Evolutionary conservation across 2,888 invertebrate species (phyloP).

Genomic region (Diarsia brunnea): DNA sequence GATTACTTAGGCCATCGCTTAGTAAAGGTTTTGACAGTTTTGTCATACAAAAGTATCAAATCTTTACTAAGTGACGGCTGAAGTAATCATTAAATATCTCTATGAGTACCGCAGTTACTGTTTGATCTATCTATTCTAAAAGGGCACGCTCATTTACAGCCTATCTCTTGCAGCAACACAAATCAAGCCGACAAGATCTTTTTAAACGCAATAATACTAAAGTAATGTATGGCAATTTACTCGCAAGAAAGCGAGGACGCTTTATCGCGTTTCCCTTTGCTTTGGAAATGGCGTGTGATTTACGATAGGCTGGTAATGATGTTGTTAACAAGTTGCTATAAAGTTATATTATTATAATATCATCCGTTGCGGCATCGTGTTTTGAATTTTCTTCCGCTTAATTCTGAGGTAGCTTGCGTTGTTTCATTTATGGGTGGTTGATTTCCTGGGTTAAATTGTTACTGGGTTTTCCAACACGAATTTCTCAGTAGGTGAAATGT

Average conservation of each 20-base stretch:
- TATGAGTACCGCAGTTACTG: too few relatives aligned
- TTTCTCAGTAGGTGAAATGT: too few relatives aligned
- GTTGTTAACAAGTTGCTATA: constrained; percentile 68
- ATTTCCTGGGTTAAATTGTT: too few relatives aligned
- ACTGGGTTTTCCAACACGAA: too few relatives aligned
- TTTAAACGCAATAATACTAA: constrained; percentile 66
- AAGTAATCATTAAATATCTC: too few relatives aligned
- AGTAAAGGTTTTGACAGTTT: too few relatives aligned
- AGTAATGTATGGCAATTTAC: constrained; percentile 65
- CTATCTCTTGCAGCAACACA: constrained; percentile 54
- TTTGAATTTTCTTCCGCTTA: constrained; percentile 41
- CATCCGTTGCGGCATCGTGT: constrained; percentile 31
- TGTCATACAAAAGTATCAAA: too few relatives aligned
- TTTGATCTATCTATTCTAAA: constrained; percentile 36
- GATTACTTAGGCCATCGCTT: too few relatives aligned
- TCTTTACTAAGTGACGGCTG: too few relatives aligned
- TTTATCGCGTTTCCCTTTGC: constrained; percentile 64
- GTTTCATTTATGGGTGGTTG: not conserved
- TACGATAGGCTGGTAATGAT: constrained; percentile 67
- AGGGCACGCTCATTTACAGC: constrained; percentile 42
- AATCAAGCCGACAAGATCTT: constrained; percentile 65
- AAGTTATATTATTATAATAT: constrained; percentile 59
- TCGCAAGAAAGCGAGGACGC: constrained; percentile 58
- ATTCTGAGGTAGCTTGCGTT: constrained; percentile 17
- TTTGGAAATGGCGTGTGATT: constrained; percentile 65